A percentile compares a stretch with the other conserved stretches of the same genome.
Evolutionary conservation across 2,797 vertebrate species (phyloP).

Genomic region (Hydrocynus forskahlii): DNA sequence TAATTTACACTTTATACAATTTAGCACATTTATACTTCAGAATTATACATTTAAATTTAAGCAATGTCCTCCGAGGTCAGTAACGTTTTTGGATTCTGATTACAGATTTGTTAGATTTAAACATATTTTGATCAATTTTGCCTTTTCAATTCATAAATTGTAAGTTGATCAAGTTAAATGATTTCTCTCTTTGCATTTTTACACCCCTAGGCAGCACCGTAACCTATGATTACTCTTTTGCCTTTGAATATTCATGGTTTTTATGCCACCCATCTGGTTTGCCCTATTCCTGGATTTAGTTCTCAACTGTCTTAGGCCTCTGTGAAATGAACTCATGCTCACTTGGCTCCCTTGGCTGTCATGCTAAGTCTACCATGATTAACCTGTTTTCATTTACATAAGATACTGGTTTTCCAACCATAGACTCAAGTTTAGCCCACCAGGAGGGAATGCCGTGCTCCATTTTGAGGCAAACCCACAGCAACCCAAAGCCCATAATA

Average conservation of each 20-base stretch:
- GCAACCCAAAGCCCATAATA: not conserved
- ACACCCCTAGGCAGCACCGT: not conserved
- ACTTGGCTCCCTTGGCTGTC: not conserved
- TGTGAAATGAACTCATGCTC: not conserved
- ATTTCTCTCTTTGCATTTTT: not conserved
- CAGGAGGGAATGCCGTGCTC: not conserved
- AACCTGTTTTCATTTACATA: not conserved
- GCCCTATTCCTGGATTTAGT: not conserved
- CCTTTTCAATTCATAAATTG: too few species aligned
- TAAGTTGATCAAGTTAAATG: too few species aligned
- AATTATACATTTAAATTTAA: too few species aligned
- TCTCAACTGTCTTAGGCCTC: not conserved
- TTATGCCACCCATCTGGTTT: not conserved
- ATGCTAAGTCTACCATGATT: not conserved
- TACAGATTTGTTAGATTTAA: too few species aligned
- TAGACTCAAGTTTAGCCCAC: not conserved
- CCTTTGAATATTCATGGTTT: not conserved
- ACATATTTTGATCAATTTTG: too few species aligned
- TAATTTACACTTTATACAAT: too few species aligned
- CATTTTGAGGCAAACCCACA: constrained; percentile 19
- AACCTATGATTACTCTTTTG: not conserved
- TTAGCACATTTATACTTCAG: too few species aligned
- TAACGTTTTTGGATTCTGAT: too few species aligned
- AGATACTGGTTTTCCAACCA: not conserved
- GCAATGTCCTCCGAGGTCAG: too few species aligned